Evolutionary conservation across 2,888 invertebrate species (phyloP).

Genomic region (Cheilosia soror): DNA sequence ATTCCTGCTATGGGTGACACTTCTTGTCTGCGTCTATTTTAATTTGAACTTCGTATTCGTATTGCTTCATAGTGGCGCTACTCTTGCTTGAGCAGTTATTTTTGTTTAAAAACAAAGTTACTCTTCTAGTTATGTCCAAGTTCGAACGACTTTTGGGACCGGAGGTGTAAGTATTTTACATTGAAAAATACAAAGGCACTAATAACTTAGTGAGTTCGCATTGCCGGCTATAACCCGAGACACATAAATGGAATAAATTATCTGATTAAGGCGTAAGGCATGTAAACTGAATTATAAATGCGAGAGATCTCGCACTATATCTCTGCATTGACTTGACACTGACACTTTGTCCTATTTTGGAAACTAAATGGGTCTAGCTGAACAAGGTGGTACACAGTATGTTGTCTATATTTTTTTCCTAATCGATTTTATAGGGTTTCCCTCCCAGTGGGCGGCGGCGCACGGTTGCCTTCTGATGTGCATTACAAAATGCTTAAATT

Average conservation of each 20-base stretch:
- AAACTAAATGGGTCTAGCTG: constrained; percentile 56
- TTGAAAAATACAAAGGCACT: constrained; percentile 39
- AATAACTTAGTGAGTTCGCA: constrained; percentile 9
- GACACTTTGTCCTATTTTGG: constrained; percentile 63
- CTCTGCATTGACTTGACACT: constrained; percentile 45
- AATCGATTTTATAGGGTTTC: constrained; percentile 15
- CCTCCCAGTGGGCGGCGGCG: constrained; percentile 17
- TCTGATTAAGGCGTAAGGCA: constrained; percentile 43
- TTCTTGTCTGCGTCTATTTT: constrained; percentile 2
- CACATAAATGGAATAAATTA: constrained; percentile 52
- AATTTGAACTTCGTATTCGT: constrained; percentile 7
- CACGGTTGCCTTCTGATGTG: constrained; percentile 5
- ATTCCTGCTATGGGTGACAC: neutral
- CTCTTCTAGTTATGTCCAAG: constrained; percentile 43
- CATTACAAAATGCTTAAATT: constrained; percentile 20
- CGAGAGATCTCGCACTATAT: constrained; percentile 58
- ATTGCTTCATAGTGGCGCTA: constrained; percentile 46
- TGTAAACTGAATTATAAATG: constrained; percentile 61
- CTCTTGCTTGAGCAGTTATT: constrained; percentile 14
- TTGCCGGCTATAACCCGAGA: constrained; percentile 21
- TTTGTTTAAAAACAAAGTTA: constrained; percentile 5
- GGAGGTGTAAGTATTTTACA: constrained; percentile 56
- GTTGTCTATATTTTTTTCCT: constrained; percentile 10
- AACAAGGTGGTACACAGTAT: constrained; percentile 23
- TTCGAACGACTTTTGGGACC: constrained; percentile 42